These are phyloP conservation scores for Herminia tarsipennalis DNA, from an alignment of 2,888 invertebrate species.

Conservation along the genomic window DNA sequence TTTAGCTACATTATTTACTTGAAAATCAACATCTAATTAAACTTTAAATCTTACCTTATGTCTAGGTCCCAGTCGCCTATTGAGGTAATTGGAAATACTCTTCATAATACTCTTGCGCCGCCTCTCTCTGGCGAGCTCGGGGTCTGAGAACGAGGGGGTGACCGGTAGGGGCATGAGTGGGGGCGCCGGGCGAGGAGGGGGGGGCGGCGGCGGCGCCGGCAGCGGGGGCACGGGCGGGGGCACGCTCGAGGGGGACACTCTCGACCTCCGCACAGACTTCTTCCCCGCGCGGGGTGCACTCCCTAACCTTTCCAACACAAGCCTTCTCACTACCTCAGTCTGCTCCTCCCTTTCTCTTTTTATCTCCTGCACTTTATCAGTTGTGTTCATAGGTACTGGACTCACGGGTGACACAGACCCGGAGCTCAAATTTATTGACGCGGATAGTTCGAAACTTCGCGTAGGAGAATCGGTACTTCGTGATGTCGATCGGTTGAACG, in stretches of 20 bases:
- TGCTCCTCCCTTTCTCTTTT: conserved; percentile 93
- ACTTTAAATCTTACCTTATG: conserved; percentile 78
- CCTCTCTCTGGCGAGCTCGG: conserved; percentile 85
- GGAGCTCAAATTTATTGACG: conserved; percentile 59
- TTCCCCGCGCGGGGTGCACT: conserved; percentile 50
- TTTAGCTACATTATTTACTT: not conserved
- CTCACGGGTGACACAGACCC: conserved; percentile 64
- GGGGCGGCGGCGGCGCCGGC: conserved; percentile 41
- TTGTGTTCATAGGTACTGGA: conserved; percentile 79
- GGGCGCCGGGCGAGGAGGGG: conserved; percentile 56
- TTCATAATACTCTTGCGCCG: conserved; percentile 93
- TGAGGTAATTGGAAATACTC: conserved; percentile 93
- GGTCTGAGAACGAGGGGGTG: conserved; percentile 84
- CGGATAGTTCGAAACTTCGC: conserved; percentile 57
- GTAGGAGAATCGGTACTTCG: conserved; percentile 57
- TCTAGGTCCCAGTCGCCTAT: conserved; percentile 89
- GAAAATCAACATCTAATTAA: not conserved
- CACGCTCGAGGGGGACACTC: conserved; percentile 48
- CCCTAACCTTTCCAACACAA: conserved; percentile 92
- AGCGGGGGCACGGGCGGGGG: conserved; percentile 67
- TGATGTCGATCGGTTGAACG: conserved; percentile 62
- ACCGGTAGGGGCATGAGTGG: conserved; percentile 65
- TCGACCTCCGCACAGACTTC: conserved; percentile 52
- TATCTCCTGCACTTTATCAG: conserved; percentile 90
- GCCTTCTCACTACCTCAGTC: conserved; percentile 92